A percentile compares a stretch with the other conserved stretches of the same genome.
These are phyloP conservation scores for Arrhopalites spinosus DNA, from an alignment of 2,888 invertebrate species.

Conservation along the genomic window DNA sequence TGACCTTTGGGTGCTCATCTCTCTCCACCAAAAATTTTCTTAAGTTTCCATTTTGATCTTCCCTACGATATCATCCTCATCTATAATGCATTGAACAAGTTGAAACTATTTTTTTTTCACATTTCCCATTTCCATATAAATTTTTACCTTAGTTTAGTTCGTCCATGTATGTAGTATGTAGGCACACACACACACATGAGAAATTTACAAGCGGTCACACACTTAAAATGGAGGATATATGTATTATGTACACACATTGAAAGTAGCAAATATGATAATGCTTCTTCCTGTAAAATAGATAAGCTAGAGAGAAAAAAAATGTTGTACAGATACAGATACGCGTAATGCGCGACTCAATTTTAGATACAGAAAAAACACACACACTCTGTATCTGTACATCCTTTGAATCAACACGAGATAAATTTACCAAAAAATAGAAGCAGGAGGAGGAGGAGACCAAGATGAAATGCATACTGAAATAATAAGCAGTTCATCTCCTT, in stretches of 20 bases:
- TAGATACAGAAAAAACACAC: too few species aligned
- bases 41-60: conserved; percentile 26
- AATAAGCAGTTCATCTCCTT: background rate
- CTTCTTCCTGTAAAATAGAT: too few species aligned
- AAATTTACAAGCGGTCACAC: too few species aligned
- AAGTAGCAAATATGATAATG: too few species aligned
- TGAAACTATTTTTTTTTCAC: conserved; percentile 18
- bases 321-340: too few species aligned
- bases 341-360: too few species aligned
- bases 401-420: background rate
- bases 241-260: too few species aligned
- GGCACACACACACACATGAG: too few species aligned
- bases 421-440: background rate
- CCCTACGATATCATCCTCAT: conserved; percentile 34
- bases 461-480: background rate
- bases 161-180: background rate
- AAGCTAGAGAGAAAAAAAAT: too few species aligned
- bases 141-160: conserved; percentile 16
- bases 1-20: conserved; percentile 50
- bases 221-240: too few species aligned
- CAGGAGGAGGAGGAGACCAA: background rate
- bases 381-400: too few species aligned
- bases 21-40: conserved; percentile 34
- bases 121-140: conserved; percentile 16
- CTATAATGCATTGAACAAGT: conserved; percentile 36